Evolutionary conservation across 2,888 invertebrate genomes (phyloP), one percentile per base, ranked within the genome.

Genomic region (Pseudococcus jackbeardsleyi): DNA sequence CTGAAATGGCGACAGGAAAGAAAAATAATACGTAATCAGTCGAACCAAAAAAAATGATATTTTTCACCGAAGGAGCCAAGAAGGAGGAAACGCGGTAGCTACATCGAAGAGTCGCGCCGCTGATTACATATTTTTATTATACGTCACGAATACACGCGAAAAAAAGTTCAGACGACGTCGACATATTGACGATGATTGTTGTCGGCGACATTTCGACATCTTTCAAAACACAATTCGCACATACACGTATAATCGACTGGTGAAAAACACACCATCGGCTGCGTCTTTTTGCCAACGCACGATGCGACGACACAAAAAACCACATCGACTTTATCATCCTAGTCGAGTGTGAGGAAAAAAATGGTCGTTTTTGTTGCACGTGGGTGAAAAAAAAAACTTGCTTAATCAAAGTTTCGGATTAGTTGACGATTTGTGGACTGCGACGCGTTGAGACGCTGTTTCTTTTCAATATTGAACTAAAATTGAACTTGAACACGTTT

Each of bases 381-480:
- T 72, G 72, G 72, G 39, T 72, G 64, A 59, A 64, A 68, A 68
- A 59, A 64, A 68, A 68, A 68, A 68, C 39, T 33, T 72, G 33
- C 72, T 72, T 72, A 72, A 72, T 72, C 72, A 72, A 72, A 72
- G 72, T 72, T 72, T 72, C 72, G 72, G 33, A 26, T 33, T 72
- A 33, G 72, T 72, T 72, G 72, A 33, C 72, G 17, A 72, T 72
- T 33, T 72, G 15, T 72, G 42, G 8, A 8, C 7, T 42, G 42
- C 42, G 42, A 9, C 42, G 42, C 42, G 42, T 42, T 42, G 42
- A 3, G 42, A 8, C 42, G 72, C 15, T 26, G 33, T 72, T 72
- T 33, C 42, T 72, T 72, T 72, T 72, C 72, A 72, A 72, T 72
- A 72, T 72, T 72, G 72, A 72, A 64, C 8, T 6, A 22, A 72